phyloP scores from a whole-genome alignment of 2,888 invertebrate species.

The Cheilosia vulpina region DNA sequence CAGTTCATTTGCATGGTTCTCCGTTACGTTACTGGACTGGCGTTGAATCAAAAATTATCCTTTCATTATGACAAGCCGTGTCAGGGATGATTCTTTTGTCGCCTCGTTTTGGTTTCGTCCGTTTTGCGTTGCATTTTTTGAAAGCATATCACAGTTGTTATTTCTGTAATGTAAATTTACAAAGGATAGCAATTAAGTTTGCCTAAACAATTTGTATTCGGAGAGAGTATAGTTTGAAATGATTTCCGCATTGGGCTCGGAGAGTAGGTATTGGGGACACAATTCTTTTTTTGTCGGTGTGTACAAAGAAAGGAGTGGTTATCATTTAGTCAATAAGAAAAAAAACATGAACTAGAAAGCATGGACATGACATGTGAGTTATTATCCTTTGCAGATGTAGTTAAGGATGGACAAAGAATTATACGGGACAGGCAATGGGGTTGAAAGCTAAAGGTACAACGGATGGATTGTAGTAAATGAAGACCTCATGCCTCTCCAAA shows the following conservation, averaged over 20 bases:
- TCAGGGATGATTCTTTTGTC: slow-evolving; percentile 19
- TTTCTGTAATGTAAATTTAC: background rate
- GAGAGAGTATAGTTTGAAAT: background rate
- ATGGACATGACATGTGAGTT: too few relatives aligned
- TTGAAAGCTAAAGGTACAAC: too few relatives aligned
- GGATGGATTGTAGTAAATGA: too few relatives aligned
- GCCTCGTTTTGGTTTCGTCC: background rate
- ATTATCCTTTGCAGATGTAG: too few relatives aligned
- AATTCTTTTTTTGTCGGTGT: background rate
- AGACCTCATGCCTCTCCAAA: too few relatives aligned
- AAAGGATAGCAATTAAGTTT: slow-evolving; percentile 16
- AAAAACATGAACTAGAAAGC: too few relatives aligned
- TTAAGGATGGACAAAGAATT: too few relatives aligned
- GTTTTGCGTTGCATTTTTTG: background rate
- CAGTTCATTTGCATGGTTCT: slow-evolving; percentile 51
- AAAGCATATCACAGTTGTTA: background rate
- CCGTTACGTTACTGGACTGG: slow-evolving; percentile 15
- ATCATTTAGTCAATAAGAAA: background rate
- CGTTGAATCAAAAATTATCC: slow-evolving; percentile 26
- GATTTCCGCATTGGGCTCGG: background rate
- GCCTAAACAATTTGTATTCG: slow-evolving; percentile 2
- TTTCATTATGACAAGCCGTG: slow-evolving; percentile 33
- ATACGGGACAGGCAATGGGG: too few relatives aligned
- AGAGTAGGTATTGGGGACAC: background rate
- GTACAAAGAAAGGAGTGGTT: background rate